phyloP scores from a whole-genome alignment of 2,113 vertebrate species.

The Stercorarius parasiticus region DNA sequence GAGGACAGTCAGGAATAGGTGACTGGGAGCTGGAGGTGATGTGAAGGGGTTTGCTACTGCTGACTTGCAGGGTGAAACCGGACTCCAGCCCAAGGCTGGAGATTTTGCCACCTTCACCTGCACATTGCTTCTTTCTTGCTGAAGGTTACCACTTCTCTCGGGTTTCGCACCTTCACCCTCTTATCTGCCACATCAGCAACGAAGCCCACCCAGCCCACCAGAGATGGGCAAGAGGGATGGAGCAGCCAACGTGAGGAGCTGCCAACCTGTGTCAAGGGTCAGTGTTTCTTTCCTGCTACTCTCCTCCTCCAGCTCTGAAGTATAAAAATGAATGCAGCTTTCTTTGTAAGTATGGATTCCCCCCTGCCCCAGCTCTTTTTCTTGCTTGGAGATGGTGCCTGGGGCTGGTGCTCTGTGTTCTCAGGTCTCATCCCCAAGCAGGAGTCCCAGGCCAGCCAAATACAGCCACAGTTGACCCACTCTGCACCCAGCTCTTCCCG shows the following conservation, averaged over 20 bases:
- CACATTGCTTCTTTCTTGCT: neutral
- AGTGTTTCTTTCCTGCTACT: neutral
- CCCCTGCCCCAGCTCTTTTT: neutral
- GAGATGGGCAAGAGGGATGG: neutral
- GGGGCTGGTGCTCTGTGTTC: neutral
- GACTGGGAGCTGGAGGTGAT: neutral
- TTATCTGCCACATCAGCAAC: neutral
- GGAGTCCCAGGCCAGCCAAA: neutral
- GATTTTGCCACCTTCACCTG: neutral
- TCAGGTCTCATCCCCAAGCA: neutral
- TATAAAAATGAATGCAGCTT: neutral
- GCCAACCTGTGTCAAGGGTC: neutral
- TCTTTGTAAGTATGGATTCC: neutral
- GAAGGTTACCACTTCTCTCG: neutral
- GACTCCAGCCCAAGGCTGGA: neutral
- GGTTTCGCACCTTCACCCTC: neutral
- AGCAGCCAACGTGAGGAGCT: fast-evolving
- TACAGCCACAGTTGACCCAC: neutral
- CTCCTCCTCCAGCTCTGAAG: neutral
- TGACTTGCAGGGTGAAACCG: neutral
- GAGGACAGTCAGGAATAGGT: neutral
- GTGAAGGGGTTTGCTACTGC: neutral
- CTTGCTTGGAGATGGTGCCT: neutral
- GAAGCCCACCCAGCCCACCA: neutral
- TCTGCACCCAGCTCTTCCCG: neutral